Evolutionary conservation across 2,888 invertebrate species (phyloP), one percentile per base, ranked within the genome.

Genomic region (Lycia hirtaria): DNA sequence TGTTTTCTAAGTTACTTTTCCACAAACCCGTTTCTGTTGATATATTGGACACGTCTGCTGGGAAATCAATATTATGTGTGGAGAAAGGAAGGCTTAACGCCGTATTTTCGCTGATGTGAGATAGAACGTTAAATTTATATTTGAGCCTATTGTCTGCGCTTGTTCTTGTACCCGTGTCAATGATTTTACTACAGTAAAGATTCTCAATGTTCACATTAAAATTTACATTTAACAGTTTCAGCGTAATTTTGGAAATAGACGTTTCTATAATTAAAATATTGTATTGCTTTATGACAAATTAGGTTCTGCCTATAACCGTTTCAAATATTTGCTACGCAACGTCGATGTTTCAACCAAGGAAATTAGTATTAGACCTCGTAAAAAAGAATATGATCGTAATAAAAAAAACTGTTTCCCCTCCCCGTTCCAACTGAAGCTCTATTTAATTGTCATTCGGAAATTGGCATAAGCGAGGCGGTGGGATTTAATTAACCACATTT

Each of bases 401-500:
- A 81, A 81, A 82, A n/a, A 75, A 75, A 73, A 69, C 68, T 65
- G 68, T 78, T 74, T 73, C 73, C 73, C 75, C 75, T 68, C 68
- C 63, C 74, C 70, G 70, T 80, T 82, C 73, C 74, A 71, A 65
- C 71, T 73, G 76, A 78, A 75, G 76, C 77, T 78, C 75, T 68
- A 72, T 84, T 85, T 87, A 84, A 87, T 88, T 87, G 81, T 80
- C 79, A 77, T 81, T 78, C 78, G 75, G 80, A 80, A 80, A 86
- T 83, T 78, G 82, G 75, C 76, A 80, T 81, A 76, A 82, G 77
- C 80, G 83, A 78, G 78, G 76, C 79, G 78, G 76, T 82, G 78
- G 79, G 84, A 86, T 86, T 86, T 85, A 84, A 87, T 80, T 83
- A 86, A 80, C 74, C 75, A 77, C 77, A 85, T 84, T 86, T 69